Evolutionary conservation across 2,888 invertebrate genomes (phyloP).

Genomic region (Orgyia antiqua): DNA sequence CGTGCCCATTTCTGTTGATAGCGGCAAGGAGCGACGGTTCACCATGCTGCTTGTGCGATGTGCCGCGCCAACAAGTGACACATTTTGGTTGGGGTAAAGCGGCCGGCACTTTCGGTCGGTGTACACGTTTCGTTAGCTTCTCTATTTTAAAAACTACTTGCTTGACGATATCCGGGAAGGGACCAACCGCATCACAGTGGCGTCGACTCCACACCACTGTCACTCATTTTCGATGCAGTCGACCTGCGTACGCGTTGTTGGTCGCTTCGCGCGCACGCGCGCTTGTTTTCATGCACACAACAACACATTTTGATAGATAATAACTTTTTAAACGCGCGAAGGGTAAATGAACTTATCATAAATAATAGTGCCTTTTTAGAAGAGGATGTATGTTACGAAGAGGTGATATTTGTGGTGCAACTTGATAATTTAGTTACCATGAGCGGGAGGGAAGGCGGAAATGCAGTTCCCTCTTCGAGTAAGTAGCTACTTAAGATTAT

Average conservation of each 20-base stretch:
- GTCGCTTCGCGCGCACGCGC: conserved; percentile 70
- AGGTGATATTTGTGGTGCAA: conserved; percentile 71
- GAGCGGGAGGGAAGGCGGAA: conserved; percentile 75
- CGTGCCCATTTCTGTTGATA: conserved; percentile 36
- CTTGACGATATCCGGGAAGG: conserved; percentile 74
- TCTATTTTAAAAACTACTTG: conserved; percentile 75
- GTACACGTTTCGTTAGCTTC: conserved; percentile 75
- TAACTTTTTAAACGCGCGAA: conserved; percentile 49
- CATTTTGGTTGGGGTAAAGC: conserved; percentile 70
- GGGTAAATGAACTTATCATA: conserved; percentile 43
- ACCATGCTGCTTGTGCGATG: conserved; percentile 33
- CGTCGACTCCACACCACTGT: conserved; percentile 50
- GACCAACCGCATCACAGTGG: conserved; percentile 62
- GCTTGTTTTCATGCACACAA: conserved; percentile 55
- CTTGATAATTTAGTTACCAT: conserved; percentile 64
- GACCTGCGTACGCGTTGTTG: conserved; percentile 71
- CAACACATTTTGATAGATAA: conserved; percentile 51
- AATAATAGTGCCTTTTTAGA: conserved; percentile 49
- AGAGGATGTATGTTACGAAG: conserved; percentile 61
- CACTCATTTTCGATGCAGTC: conserved; percentile 73
- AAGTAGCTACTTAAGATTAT: conserved; percentile 49
- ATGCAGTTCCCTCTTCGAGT: conserved; percentile 76
- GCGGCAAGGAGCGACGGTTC: conserved; percentile 34
- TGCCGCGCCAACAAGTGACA: conserved; percentile 60
- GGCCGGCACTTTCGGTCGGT: conserved; percentile 71